These are phyloP conservation scores for Littorina saxatilis DNA, from an alignment of 1,140 invertebrate species.

Conservation along the genomic window DNA sequence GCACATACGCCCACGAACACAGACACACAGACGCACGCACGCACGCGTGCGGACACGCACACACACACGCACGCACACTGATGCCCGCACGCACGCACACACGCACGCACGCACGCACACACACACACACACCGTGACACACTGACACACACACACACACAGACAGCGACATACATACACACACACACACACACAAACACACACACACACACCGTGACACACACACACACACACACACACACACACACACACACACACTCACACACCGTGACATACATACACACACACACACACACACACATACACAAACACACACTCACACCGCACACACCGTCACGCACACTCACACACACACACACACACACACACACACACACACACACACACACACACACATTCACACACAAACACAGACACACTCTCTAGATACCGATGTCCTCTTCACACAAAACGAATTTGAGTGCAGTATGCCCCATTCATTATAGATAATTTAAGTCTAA, in stretches of 20 bases:
- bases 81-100: background rate
- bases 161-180: too few relatives aligned
- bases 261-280: background rate
- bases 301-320: too few relatives aligned
- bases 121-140: background rate
- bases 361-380: background rate
- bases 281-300: too few relatives aligned
- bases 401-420: too few relatives aligned
- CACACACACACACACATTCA: background rate
- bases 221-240: constrained; percentile 17
- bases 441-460: too few relatives aligned
- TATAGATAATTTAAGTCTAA: too few relatives aligned
- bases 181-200: too few relatives aligned
- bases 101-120: too few relatives aligned
- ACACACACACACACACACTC: constrained; percentile 4
- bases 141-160: too few relatives aligned
- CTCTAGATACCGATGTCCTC: too few relatives aligned
- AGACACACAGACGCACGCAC: background rate
- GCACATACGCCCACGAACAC: background rate
- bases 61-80: background rate
- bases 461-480: too few relatives aligned
- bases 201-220: background rate
- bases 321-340: too few relatives aligned
- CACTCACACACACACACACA: background rate
- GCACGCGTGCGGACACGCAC: background rate